Evolutionary conservation across 2,113 vertebrate genomes (phyloP), one percentile per base, ranked within the genome.

Genomic region (Epinephelus fuscoguttatus): DNA sequence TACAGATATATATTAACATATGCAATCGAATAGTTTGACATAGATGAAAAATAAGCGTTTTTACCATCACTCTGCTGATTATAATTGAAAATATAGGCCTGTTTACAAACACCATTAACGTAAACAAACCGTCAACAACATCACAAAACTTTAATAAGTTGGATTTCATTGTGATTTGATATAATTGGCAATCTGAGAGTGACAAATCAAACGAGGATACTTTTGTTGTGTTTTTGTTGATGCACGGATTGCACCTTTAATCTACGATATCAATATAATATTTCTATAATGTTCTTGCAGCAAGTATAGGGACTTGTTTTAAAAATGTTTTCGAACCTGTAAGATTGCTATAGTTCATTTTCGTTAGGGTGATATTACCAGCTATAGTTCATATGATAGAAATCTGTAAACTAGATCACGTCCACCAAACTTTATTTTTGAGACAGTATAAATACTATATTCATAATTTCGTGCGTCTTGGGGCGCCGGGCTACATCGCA

Each of bases 401-500:
- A 92, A 92, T 93, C 88, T 90, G 90, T 91, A 94, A 95, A 95
- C 94, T 94, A 95, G 93, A 96, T 93, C 92, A 95, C 94, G 87
- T 94, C 95, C 93, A 93, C 91, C 89, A 94, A 84, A 94, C 92
- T 89, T 90, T 89, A 87, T 91, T 92, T 91, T 92, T 89, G 75
- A 93, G 89, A 93, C 91, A 85, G 89, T 93, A 92, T 90, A 95
- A 94, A 94, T 94, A 94, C 84, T 90, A 91, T 89, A 89, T 84
- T 87, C 80, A 86, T 80, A 80, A 87, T 84, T 59, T 82, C 79
- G 82, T 75, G 75, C 82, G 79, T 82, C 62, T 89, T 73, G 80
- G 75, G 53, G 53, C 59, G 3, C 47, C 53, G 19, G 75, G 63
- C 88, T 95, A 96, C 96, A 96, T 98, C 95, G 98, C 98, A 89